These are phyloP conservation scores for Poicephalus meyeri DNA, from an alignment of 2,113 vertebrate genomes.

Conservation along the genomic window DNA sequence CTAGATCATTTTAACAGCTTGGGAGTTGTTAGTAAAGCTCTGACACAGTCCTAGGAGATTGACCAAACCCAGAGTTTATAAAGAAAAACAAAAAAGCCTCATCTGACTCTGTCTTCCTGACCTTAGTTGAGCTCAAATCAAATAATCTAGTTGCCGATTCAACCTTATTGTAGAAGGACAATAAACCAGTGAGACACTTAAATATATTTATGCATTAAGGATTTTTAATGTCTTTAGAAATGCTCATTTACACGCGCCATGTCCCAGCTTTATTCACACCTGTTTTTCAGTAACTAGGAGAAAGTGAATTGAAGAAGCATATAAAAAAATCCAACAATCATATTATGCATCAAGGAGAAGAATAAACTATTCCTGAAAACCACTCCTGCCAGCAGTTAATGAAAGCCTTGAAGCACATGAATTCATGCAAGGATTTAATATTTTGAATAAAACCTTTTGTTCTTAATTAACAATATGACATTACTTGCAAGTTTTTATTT, in stretches of 20 bases:
- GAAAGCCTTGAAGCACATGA: background rate
- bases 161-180: background rate
- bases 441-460: background rate
- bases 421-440: background rate
- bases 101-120: background rate
- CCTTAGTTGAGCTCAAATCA: background rate
- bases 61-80: background rate
- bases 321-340: background rate
- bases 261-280: background rate
- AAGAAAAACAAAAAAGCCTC: background rate
- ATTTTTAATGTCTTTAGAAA: background rate
- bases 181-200: background rate
- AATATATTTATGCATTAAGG: background rate
- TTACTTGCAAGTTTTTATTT: background rate
- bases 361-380: background rate
- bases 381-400: background rate
- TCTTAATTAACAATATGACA: background rate
- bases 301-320: background rate
- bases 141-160: background rate
- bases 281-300: background rate
- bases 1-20: background rate
- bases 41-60: background rate
- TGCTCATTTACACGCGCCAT: background rate
- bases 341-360: background rate
- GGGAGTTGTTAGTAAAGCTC: background rate